Base-by-base conservation (phyloP, 2,113 vertebrate species). In the Malurus melanocephalus region DNA sequence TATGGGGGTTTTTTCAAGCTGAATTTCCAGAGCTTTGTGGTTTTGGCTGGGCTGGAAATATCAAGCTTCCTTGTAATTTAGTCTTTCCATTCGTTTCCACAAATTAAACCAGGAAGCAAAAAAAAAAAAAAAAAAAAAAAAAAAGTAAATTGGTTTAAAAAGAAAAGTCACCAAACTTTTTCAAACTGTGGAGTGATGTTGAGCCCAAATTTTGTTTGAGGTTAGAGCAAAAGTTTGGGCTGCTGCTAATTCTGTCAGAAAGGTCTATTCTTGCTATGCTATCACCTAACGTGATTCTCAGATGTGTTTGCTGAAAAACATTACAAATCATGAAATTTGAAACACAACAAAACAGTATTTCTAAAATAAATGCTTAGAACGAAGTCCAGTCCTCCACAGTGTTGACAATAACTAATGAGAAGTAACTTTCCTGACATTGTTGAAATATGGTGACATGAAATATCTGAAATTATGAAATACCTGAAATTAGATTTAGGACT, bases 41-140 rank as follows among this genome's bases (percentile, higher is more conserved):
- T 87, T 95, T 96, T 94, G 78, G 74, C 68, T 59, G 57, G 73
- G 53, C 48, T 92, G 40, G 59, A 94, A 96, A 94, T 89, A 88
- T 16, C 86, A 92, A 57, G 46, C 30, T 88, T 85, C n/a, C 79
- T 40, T 78, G 72, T 78, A 86, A 82, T 92, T 86, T 93, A 56
- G 49, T 82, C 87, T 94, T 91, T 95, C 84, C 78, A 94, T 84
- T 82, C 79, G 42, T 13, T 85, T 85, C 56, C 42, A 85, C 40
- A 90, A 72, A 92, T n/a, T n/a, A 93, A 94, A 93, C 13, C 42
- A 93, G 83, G 80, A 91, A 91, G 68, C 30, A 0, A 7, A 68
- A 62, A 92, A 87, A 35, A 26, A 35, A 15, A 38, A 38, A 0
- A 7, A 68, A 62, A 92, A 87, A 35, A 26, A 38, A 15, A 22